Percentiles rank a stretch among this genome's conserved stretches.
phyloP scores from a whole-genome alignment of 2,113 vertebrate species.

The Scytalopus superciliaris region DNA sequence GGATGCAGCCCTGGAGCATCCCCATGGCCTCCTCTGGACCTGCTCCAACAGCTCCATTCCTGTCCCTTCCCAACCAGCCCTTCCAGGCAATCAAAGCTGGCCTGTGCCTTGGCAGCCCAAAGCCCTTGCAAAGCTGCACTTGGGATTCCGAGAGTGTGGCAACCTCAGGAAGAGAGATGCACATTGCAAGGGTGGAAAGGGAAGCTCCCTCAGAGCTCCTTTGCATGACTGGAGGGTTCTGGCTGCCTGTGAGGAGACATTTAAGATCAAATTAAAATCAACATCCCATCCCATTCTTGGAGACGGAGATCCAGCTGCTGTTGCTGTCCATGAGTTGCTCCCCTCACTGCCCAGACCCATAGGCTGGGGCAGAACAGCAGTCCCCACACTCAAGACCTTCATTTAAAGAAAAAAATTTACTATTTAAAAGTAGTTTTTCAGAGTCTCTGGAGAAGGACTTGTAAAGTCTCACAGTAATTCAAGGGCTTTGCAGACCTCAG shows the following conservation, averaged over 20 bases:
- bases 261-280: neutral
- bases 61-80: neutral
- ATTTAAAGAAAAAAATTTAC: neutral
- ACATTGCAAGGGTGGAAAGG: neutral
- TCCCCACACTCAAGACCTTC: too few species aligned
- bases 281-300: neutral
- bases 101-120: neutral
- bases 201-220: neutral
- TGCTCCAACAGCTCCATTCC: neutral
- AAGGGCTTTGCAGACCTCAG: neutral
- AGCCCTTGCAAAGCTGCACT: neutral
- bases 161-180: neutral
- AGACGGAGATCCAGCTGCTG: neutral
- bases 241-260: neutral
- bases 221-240: neutral
- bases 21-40: rapidly evolving
- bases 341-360: rapidly evolving
- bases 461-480: neutral
- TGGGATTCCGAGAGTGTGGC: neutral
- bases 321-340: neutral
- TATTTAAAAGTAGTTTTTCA: neutral
- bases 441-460: neutral
- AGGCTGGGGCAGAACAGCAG: neutral
- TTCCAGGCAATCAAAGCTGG: neutral
- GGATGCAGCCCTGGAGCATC: neutral